Conservation (phyloP, 92 coral and sea anemone species). For the Phymanthus crucifer region DNA sequence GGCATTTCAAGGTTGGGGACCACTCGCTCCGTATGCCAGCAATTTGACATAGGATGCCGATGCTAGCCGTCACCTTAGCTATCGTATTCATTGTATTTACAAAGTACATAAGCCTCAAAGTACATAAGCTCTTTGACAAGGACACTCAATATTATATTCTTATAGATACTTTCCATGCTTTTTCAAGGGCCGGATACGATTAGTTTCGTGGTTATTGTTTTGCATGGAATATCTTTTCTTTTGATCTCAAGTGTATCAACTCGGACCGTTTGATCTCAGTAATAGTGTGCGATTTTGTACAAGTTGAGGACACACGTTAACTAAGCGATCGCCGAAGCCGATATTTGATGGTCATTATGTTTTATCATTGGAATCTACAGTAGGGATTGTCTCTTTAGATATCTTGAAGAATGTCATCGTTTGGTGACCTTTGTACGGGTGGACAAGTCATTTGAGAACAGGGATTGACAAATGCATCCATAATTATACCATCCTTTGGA, state of each 20-base stretch:
- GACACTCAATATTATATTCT: neutral
- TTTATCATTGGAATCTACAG: slow-evolving; percentile 5
- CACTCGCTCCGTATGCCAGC: no score
- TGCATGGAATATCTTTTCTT: neutral
- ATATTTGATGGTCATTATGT: neutral
- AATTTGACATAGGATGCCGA: neutral
- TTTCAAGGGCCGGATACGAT: slow-evolving; percentile 29
- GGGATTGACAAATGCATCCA: neutral
- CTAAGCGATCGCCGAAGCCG: neutral
- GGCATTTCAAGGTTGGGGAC: no score
- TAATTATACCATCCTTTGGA: neutral
- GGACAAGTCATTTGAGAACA: neutral
- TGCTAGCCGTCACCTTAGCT: neutral
- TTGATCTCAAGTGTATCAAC: slow-evolving; percentile 1
- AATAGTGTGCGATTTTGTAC: neutral
- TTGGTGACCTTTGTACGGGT: neutral
- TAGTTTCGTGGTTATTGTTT: slow-evolving; percentile 5
- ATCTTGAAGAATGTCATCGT: slow-evolving; percentile 8
- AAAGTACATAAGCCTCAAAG: neutral
- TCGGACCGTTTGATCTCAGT: slow-evolving; percentile 16
- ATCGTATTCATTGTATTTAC: neutral
- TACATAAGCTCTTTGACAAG: neutral
- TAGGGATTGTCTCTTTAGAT: slow-evolving; percentile 1
- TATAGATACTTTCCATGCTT: neutral
- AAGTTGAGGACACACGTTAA: neutral